Evolutionary conservation across 1,140 invertebrate genomes (phyloP).

Genomic region (Drosophila guanche): DNA sequence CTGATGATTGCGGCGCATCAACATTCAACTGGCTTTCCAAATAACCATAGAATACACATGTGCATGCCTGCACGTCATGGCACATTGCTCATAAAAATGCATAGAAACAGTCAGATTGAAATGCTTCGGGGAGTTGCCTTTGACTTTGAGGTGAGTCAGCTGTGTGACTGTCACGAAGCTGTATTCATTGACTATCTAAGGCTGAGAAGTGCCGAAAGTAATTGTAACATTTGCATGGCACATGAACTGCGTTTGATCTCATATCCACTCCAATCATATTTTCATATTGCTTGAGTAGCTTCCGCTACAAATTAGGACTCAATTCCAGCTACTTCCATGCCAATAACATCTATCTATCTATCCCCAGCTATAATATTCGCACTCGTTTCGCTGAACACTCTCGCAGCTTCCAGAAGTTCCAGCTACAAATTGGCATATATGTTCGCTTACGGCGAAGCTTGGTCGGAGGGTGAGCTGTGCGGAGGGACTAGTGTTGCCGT

Average conservation of each 20-base stretch:
- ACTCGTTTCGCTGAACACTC: conserved; percentile 17
- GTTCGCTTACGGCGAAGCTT: conserved; percentile 41
- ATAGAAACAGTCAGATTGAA: conserved; percentile 19
- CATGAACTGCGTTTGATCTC: too few species aligned
- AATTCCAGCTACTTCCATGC: conserved; percentile 20
- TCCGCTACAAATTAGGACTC: conserved; percentile 22
- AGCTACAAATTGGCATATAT: conserved; percentile 46
- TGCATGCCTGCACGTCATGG: conserved; percentile 27
- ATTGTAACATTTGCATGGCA: background rate
- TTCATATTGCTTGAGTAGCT: conserved; percentile 1
- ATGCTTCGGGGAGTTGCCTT: background rate
- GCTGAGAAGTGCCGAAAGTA: too few species aligned
- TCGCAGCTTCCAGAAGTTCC: conserved; percentile 38
- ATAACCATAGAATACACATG: conserved; percentile 3
- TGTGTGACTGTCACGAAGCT: too few species aligned
- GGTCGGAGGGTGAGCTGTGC: conserved; percentile 1
- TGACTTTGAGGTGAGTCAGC: too few species aligned
- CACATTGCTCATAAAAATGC: conserved; percentile 32
- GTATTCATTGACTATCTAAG: too few species aligned
- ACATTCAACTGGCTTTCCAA: conserved; percentile 12
- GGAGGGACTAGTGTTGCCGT: conserved; percentile 53
- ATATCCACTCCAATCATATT: conserved; percentile 10
- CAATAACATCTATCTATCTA: conserved; percentile 35
- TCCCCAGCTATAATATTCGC: conserved; percentile 40
- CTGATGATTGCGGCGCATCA: conserved; percentile 38